Base-by-base conservation (phyloP, 2,113 vertebrate genomes). In the Typhlomys cinereus region DNA sequence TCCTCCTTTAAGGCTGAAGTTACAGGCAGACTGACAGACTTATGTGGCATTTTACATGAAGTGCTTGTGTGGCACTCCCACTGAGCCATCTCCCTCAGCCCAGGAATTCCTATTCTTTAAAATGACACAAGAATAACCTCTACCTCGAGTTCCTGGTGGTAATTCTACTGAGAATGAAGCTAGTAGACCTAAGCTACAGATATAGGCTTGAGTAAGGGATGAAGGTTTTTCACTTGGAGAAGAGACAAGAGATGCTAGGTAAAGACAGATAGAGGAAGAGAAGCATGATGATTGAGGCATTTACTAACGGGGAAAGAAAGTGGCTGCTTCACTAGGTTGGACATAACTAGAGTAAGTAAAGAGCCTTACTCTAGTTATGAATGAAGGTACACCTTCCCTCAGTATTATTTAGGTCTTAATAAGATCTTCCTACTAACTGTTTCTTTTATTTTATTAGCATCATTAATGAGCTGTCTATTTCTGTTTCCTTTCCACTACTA, bases 371-470 rank as follows among this genome's bases (percentile, higher is more conserved):
- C 76, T 39, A 57, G 57, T 27, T 87, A 39, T 78, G 44, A 93
- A 39, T 39, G 62, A 92, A 79, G 29, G 18, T 5, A n/a, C 3
- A n/a, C n/a, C n/a, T n/a, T 46, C 54, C 27, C 70, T 93, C 12
- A n/a, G 7, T 85, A 9, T 70, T 75, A 64, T 61, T 80, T 90
- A 75, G 71, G 44, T 82, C 76, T 17, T 5, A 74, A 29, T 87
- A 57, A 48, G 75, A 75, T 90, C 70, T 89, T 88, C n/a, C n/a
- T 88, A 64, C 57, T 36, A 57, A 57, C 44, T 75, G 66, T 57
- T 90, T n/a, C n/a, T n/a, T n/a, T 79, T 67, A 67, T 82, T 86
- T 71, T 93, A 0, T 76, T 86, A 76, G 67, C 46, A 44, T 78
- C 69, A 71, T 0, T 86, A 54, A 66, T 64, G 39, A 52, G 20